phyloP scores from a whole-genome alignment of 2,888 invertebrate genomes.

The Flexamia atlantica region DNA sequence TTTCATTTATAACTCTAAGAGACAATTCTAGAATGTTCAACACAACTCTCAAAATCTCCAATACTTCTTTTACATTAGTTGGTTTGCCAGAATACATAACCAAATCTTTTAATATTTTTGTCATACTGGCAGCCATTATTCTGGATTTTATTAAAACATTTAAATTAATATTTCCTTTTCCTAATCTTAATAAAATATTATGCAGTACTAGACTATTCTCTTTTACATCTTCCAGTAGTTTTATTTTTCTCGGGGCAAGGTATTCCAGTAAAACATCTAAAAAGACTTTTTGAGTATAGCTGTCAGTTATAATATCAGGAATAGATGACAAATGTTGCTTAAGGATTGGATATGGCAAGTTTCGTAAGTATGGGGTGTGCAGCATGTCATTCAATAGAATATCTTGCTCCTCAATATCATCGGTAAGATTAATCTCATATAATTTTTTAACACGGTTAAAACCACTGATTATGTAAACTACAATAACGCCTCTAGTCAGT shows the following conservation, averaged over 20 bases:
- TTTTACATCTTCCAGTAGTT: not conserved
- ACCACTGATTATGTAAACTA: not conserved
- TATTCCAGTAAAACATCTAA: not conserved
- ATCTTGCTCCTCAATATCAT: not conserved
- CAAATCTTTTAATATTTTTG: not conserved
- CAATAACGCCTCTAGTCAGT: slow-evolving; percentile 1
- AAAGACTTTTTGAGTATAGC: not conserved
- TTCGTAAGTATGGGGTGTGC: not conserved
- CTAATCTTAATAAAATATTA: not conserved
- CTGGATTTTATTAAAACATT: not conserved
- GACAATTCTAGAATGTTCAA: not conserved
- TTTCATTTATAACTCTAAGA: not conserved
- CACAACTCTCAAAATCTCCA: not conserved
- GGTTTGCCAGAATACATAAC: not conserved
- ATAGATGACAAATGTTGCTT: not conserved
- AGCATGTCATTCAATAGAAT: not conserved
- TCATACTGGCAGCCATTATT: not conserved
- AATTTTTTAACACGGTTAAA: not conserved
- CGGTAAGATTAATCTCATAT: not conserved
- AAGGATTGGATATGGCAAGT: not conserved
- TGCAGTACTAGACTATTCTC: not conserved
- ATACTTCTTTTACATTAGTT: not conserved
- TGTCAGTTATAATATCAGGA: slow-evolving; percentile 12
- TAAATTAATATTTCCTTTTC: not conserved
- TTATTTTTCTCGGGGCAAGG: not conserved